Evolutionary conservation across 2,797 vertebrate genomes (phyloP), one percentile per base, ranked within the genome.

Genomic region (Liasis olivaceus): DNA sequence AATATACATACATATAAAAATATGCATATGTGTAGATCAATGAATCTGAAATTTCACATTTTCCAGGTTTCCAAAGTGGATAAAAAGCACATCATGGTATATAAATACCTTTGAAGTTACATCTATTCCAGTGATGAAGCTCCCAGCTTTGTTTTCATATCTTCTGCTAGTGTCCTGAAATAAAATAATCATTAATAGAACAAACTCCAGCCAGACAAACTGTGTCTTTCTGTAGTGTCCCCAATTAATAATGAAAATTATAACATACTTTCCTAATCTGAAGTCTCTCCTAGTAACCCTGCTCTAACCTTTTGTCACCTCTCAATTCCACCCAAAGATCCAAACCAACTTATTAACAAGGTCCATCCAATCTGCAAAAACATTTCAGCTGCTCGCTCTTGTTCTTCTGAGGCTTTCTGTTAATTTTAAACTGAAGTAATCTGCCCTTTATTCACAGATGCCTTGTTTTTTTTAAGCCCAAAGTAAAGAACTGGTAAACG

Each of bases 61-160:
- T 63, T 62, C 17, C 51, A 14, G 12, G 22, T 63, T 56, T 85
- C 81, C 60, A 91, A 63, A 13, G 2, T 36, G 59, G n/a, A 31
- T 47, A 51, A 20, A 63, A 85, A 64, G n/a, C 42, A 17, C 12
- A n/a, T n/a, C 7, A 6, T 2, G 12, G 11, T 31, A 0, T 3
- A 2, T 3, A 15, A 42, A 31, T 97, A 99, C 99, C 98, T 99
- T 99, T 1, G 99, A 99, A 51, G 98, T 99, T 59, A 99, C 99
- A 87, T 99, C 99, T 1, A 99, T 99, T 60, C 99, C 99, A 0
- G 99, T 99, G 97, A 99, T 99, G 96, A 99, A 99, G 13, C 99
- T 98, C 31, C 99, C 99, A 6, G 98, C 99, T 96, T 99, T 99
- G 97, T 99, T 99, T 97, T 99, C 99, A 0, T 99, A 99, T 2